phyloP scores from a whole-genome alignment of 1,140 invertebrate genomes.

The Samia ricini region DNA sequence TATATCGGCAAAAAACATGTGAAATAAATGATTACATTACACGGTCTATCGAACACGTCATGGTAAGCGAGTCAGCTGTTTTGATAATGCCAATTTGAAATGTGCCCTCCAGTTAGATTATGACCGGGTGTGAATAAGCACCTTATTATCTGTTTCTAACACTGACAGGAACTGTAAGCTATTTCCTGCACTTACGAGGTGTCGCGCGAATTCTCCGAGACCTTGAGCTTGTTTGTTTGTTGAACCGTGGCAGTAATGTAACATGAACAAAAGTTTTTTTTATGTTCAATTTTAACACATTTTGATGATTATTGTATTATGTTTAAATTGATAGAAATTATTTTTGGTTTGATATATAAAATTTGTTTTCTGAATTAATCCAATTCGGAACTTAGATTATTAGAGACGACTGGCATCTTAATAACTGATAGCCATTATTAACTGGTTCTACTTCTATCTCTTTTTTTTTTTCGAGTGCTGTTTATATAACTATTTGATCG shows the following conservation, averaged over 20 bases:
- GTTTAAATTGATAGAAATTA: no score
- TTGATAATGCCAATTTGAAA: constrained; percentile 6
- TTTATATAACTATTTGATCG: no score
- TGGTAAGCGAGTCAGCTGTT: constrained; percentile 35
- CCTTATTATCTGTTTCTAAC: background rate
- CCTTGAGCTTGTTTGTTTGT: constrained; percentile 14
- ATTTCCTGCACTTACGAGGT: constrained; percentile 43
- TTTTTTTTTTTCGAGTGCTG: no score
- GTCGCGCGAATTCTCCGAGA: constrained; percentile 25
- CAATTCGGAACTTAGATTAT: no score
- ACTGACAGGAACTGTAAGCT: constrained; percentile 31
- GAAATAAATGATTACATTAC: constrained; percentile 17
- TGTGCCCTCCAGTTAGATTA: constrained; percentile 31
- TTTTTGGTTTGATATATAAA: no score
- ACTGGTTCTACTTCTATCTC: no score
- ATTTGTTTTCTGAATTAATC: no score
- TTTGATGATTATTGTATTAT: background rate
- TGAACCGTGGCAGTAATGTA: constrained; percentile 5
- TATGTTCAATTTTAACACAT: background rate
- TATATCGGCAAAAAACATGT: constrained; percentile 18
- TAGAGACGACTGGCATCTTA: no score
- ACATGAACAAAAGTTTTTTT: background rate
- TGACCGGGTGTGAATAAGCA: constrained; percentile 43
- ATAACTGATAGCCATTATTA: no score
- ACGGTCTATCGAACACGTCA: constrained; percentile 25